A percentile compares a stretch with the other conserved stretches of the same genome.
phyloP scores from a whole-genome alignment of 2,113 vertebrate genomes.

The Falco punctatus region DNA sequence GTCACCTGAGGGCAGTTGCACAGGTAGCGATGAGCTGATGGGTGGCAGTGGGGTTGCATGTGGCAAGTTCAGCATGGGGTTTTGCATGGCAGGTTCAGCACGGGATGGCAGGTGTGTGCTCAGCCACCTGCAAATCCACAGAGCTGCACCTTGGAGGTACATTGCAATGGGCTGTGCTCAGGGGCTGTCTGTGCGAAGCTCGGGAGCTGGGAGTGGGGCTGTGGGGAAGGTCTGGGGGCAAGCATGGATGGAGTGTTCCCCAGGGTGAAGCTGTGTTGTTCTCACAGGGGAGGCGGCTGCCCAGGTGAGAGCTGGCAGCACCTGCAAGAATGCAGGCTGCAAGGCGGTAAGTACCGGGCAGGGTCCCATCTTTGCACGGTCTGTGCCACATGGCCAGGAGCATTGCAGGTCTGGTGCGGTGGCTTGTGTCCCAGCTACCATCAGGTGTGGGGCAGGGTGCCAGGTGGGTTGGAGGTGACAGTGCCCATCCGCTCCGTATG shows the following conservation, averaged over 20 bases:
- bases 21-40: background rate
- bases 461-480: background rate
- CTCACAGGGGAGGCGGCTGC: background rate
- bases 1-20: conserved; percentile 9
- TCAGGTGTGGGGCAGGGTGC: background rate
- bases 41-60: fast-evolving
- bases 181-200: fast-evolving
- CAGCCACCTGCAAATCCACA: background rate
- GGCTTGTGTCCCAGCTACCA: background rate
- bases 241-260: fast-evolving
- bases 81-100: background rate
- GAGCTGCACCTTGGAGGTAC: fast-evolving
- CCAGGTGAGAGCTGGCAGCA: conserved; percentile 71
- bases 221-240: background rate
- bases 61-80: fast-evolving
- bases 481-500: fast-evolving
- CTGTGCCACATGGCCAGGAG: fast-evolving
- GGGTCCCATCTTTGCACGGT: background rate
- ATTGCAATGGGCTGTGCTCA: background rate
- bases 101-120: fast-evolving
- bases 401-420: fast-evolving
- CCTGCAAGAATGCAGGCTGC: conserved; percentile 91
- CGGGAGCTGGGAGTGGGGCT: background rate
- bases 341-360: conserved; percentile 81
- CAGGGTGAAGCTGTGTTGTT: background rate